These are phyloP conservation scores for Xiphophorus birchmanni DNA, from an alignment of 2,797 vertebrate species.

Conservation along the genomic window DNA sequence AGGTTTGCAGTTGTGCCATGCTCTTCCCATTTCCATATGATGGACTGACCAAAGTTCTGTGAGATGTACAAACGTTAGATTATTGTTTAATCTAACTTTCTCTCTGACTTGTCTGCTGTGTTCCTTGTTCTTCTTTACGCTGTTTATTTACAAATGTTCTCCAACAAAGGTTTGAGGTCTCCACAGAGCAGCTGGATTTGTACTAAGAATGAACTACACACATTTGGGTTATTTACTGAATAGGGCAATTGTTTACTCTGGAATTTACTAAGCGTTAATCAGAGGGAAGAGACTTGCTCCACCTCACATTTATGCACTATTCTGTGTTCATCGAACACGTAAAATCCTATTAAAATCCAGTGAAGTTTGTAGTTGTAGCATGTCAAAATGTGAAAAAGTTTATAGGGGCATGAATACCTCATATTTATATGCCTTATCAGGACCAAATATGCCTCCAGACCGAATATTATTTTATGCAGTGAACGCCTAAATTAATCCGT, in stretches of 20 bases:
- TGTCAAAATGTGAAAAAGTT: background rate
- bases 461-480: slow-evolving; percentile 25
- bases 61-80: background rate
- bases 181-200: background rate
- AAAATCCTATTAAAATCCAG: background rate
- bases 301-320: background rate
- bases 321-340: background rate
- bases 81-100: background rate
- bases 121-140: background rate
- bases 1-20: background rate
- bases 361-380: background rate
- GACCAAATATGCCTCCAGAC: slow-evolving; percentile 12
- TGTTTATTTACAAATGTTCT: background rate
- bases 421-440: background rate
- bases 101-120: background rate
- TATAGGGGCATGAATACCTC: background rate
- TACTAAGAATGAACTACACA: background rate
- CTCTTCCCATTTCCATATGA: background rate
- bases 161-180: background rate
- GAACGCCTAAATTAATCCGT: slow-evolving; percentile 23
- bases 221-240: background rate
- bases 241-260: background rate
- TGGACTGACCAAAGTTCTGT: background rate
- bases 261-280: background rate
- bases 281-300: background rate